phyloP scores from a whole-genome alignment of 2,888 invertebrate genomes.

The Pollenia labialis region DNA sequence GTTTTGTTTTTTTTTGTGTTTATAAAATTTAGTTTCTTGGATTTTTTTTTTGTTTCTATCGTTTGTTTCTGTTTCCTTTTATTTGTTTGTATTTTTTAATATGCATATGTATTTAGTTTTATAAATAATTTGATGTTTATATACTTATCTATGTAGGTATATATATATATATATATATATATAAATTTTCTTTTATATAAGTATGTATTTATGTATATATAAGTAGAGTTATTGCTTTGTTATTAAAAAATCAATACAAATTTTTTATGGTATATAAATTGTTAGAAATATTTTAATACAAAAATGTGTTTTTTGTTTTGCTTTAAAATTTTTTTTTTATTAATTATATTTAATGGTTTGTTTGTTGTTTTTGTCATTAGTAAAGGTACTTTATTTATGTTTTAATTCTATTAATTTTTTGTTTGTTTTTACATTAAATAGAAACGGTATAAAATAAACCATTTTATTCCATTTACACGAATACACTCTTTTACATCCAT shows the following conservation, averaged over 20 bases:
- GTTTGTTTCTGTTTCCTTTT: slow-evolving; percentile 18
- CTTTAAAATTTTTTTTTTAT: slow-evolving; percentile 34
- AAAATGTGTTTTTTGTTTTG: slow-evolving; percentile 59
- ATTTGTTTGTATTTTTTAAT: background rate
- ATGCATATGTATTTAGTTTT: slow-evolving; percentile 14
- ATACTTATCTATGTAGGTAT: background rate
- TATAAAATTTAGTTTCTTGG: slow-evolving; percentile 44
- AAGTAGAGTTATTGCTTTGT: slow-evolving; percentile 81
- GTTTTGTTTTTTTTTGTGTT: slow-evolving; percentile 11
- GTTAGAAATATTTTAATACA: slow-evolving; percentile 72
- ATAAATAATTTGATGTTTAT: slow-evolving; percentile 49
- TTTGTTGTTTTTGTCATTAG: slow-evolving; percentile 56
- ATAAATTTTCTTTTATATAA: slow-evolving; percentile 53
- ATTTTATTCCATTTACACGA: slow-evolving; percentile 32
- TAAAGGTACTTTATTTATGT: slow-evolving; percentile 69
- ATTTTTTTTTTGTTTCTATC: slow-evolving; percentile 11
- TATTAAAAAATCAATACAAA: slow-evolving; percentile 81
- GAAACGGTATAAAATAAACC: slow-evolving; percentile 54
- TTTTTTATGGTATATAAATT: slow-evolving; percentile 75
- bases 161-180: slow-evolving; percentile 14
- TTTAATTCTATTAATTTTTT: slow-evolving; percentile 50
- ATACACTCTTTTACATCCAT: slow-evolving; percentile 13
- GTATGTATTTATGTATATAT: slow-evolving; percentile 60
- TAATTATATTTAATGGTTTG: slow-evolving; percentile 25
- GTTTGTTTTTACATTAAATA: slow-evolving; percentile 42